These are phyloP conservation scores for Microchirus variegatus DNA, from an alignment of 2,797 vertebrate species.

Conservation along the genomic window DNA sequence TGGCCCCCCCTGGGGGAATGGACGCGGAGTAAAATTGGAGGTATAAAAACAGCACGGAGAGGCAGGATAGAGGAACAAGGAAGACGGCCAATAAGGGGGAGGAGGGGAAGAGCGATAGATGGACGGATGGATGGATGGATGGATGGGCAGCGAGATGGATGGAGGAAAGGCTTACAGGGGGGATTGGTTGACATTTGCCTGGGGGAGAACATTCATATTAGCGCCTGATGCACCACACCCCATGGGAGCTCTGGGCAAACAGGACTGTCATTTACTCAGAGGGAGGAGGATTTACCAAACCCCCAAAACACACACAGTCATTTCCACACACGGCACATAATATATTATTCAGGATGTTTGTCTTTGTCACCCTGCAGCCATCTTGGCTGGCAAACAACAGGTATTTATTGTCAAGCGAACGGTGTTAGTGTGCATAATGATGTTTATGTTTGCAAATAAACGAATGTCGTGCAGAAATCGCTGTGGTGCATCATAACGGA, in stretches of 20 bases:
- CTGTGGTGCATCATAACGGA: slow-evolving; percentile 18
- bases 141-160: slow-evolving; percentile 49
- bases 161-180: slow-evolving; percentile 48
- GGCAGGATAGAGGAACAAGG: slow-evolving; percentile 7
- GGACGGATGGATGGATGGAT: not conserved
- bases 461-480: slow-evolving; percentile 2
- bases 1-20: slow-evolving; percentile 25
- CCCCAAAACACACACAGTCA: slow-evolving; percentile 67
- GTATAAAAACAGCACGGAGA: slow-evolving; percentile 34
- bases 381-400: slow-evolving; percentile 56
- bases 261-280: slow-evolving; percentile 81
- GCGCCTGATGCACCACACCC: slow-evolving; percentile 55
- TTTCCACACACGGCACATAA: slow-evolving; percentile 57
- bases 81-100: not conserved
- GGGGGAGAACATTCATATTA: slow-evolving; percentile 75
- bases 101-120: not conserved
- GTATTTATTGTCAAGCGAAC: slow-evolving; percentile 53
- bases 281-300: slow-evolving; percentile 71
- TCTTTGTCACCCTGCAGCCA: slow-evolving; percentile 53
- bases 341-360: slow-evolving; percentile 72
- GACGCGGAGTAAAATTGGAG: slow-evolving; percentile 28
- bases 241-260: slow-evolving; percentile 76
- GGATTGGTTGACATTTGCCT: slow-evolving; percentile 82
- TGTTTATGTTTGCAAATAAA: slow-evolving; percentile 45
- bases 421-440: slow-evolving; percentile 56